Percentiles rank a stretch among this genome's conserved stretches.
Evolutionary conservation across 2,113 vertebrate species (phyloP).

Genomic region (Brachirus orientalis): DNA sequence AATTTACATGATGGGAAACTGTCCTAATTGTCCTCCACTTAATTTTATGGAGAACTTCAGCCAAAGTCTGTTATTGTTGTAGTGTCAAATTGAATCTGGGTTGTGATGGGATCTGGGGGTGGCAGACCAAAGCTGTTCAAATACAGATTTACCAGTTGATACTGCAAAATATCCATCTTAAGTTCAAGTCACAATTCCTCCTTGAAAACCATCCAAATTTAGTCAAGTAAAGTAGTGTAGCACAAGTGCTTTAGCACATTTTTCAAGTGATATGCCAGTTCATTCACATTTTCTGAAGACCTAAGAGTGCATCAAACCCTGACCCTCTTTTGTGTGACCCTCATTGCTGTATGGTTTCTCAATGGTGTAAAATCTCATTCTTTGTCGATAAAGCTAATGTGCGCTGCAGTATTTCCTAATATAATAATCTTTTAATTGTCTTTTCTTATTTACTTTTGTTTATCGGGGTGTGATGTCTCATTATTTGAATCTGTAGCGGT

Average conservation of each 20-base stretch:
- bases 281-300: constrained; percentile 81
- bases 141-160: constrained; percentile 29
- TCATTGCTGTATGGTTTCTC: constrained; percentile 91
- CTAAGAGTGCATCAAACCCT: constrained; percentile 84
- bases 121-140: constrained; percentile 52
- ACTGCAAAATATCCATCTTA: constrained; percentile 14
- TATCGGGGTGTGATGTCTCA: constrained; percentile 81
- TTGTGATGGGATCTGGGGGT: constrained; percentile 24
- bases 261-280: constrained; percentile 42
- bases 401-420: constrained; percentile 94
- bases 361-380: constrained; percentile 91
- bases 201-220: constrained; percentile 2
- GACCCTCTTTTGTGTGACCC: constrained; percentile 84
- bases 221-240: not conserved
- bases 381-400: constrained; percentile 90
- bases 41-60: constrained; percentile 3
- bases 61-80: constrained; percentile 15
- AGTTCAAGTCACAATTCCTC: not conserved
- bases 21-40: not conserved
- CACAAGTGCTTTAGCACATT: constrained; percentile 10
- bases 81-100: constrained; percentile 2
- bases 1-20: constrained; percentile 6
- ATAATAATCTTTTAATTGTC: constrained; percentile 86
- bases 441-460: constrained; percentile 84
- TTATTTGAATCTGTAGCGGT: constrained; percentile 90